Evolutionary conservation across 2,888 invertebrate species (phyloP).

Genomic region (Liodrosophila aerea): DNA sequence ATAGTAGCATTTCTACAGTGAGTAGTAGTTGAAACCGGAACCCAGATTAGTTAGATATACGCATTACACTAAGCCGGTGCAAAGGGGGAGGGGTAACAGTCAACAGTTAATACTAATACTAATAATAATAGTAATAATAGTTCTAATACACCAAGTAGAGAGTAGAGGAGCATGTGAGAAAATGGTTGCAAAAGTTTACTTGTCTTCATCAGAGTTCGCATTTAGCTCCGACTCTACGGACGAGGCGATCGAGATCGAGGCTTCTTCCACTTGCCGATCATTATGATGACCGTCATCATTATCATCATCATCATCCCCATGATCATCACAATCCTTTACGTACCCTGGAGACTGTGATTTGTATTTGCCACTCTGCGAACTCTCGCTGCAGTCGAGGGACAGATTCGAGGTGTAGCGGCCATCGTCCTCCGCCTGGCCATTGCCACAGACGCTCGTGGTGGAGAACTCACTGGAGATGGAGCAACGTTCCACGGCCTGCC

Average conservation of each 20-base stretch:
- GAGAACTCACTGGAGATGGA: slow-evolving; percentile 78
- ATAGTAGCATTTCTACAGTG: background rate
- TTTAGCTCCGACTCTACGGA: slow-evolving; percentile 45
- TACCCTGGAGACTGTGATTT: slow-evolving; percentile 82
- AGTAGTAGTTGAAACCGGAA: no score
- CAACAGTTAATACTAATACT: no score
- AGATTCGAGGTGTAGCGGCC: slow-evolving; percentile 71
- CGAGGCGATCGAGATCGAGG: slow-evolving; percentile 14
- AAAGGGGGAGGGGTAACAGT: no score
- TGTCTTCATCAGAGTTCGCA: slow-evolving; percentile 60
- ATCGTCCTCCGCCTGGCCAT: slow-evolving; percentile 32
- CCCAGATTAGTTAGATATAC: no score
- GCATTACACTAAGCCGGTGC: no score
- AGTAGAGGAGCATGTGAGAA: slow-evolving; percentile 18
- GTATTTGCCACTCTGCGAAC: slow-evolving; percentile 77
- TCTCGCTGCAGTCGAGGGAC: slow-evolving; percentile 76
- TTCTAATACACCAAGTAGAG: slow-evolving; percentile 2
- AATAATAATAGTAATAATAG: no score
- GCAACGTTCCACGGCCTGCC: slow-evolving; percentile 49
- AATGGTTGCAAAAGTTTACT: slow-evolving; percentile 63
- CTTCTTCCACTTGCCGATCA: slow-evolving; percentile 19
- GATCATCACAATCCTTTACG: slow-evolving; percentile 46
- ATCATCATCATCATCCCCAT: slow-evolving; percentile 13
- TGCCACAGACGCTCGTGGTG: slow-evolving; percentile 62
- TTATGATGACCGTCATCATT: slow-evolving; percentile 21